phyloP scores from a whole-genome alignment of 2,113 vertebrate species.

The Malurus melanocephalus region DNA sequence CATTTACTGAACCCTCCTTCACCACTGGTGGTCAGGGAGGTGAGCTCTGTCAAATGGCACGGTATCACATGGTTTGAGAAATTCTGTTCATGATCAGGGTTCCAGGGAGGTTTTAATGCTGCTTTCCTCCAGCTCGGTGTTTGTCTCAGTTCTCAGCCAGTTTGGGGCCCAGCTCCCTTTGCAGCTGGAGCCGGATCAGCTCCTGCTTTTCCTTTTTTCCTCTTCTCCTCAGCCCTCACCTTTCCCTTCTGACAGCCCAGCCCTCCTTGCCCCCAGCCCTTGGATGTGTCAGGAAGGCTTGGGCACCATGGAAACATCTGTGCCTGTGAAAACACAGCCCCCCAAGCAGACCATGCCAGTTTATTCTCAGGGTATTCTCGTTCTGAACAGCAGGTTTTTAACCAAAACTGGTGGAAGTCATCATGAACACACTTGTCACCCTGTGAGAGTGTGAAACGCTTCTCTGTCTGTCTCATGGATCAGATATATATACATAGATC shows the following conservation, averaged over 20 bases:
- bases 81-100: neutral
- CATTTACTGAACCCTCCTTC: neutral
- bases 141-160: neutral
- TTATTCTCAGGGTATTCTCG: fast-evolving
- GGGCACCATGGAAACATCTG: fast-evolving
- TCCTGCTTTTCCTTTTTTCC: neutral
- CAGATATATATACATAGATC: neutral
- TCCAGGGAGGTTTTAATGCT: neutral
- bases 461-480: neutral
- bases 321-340: fast-evolving
- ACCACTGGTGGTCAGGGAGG: neutral
- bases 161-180: neutral
- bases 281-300: neutral
- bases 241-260: neutral
- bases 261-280: neutral
- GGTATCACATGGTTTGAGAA: fast-evolving
- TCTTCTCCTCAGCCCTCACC: neutral
- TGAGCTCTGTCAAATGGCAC: neutral
- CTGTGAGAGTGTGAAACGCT: neutral
- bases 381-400: neutral
- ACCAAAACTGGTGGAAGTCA: neutral
- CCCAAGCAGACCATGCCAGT: fast-evolving
- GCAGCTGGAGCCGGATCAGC: neutral
- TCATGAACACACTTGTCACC: neutral
- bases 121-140: neutral